These are phyloP conservation scores for Panagrolaimus sp. DNA, from an alignment of 1,140 invertebrate species.

Conservation along the genomic window DNA sequence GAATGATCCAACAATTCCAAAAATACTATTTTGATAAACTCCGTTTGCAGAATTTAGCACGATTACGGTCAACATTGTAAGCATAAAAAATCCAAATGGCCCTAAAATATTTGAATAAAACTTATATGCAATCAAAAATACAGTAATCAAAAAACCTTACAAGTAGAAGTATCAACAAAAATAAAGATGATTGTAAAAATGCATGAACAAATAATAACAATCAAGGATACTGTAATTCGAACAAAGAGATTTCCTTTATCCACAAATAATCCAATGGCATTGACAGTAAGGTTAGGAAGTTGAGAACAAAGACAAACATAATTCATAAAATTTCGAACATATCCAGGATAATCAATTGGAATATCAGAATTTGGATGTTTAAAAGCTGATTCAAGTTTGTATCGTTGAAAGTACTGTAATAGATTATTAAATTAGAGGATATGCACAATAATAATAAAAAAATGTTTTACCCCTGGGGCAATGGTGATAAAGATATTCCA, in stretches of 20 bases:
- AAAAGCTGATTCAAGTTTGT: constrained; percentile 69
- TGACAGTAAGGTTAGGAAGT: constrained; percentile 89
- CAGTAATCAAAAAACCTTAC: constrained; percentile 63
- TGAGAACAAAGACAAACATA: constrained; percentile 72
- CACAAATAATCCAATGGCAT: constrained; percentile 84
- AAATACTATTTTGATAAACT: constrained; percentile 95
- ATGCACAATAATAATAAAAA: background rate
- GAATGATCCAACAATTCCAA: constrained; percentile 84
- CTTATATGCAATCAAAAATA: background rate
- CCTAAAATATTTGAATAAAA: constrained; percentile 57
- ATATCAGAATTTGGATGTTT: constrained; percentile 61
- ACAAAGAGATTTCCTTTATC: constrained; percentile 72
- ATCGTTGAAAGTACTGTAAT: constrained; percentile 81
- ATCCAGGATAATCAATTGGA: constrained; percentile 62
- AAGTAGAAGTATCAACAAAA: constrained; percentile 76
- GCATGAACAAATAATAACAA: constrained; percentile 79
- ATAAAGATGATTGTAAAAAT: constrained; percentile 82
- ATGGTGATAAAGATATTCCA: constrained; percentile 98
- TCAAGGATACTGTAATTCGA: constrained; percentile 80
- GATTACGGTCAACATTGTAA: constrained; percentile 79
- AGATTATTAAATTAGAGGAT: background rate
- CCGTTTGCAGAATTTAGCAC: constrained; percentile 88
- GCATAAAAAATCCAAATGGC: constrained; percentile 79
- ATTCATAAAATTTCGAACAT: constrained; percentile 24
- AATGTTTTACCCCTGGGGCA: constrained; percentile 67